Conservation (phyloP, 2,797 vertebrate species). For the Eulemur coronatus region DNA sequence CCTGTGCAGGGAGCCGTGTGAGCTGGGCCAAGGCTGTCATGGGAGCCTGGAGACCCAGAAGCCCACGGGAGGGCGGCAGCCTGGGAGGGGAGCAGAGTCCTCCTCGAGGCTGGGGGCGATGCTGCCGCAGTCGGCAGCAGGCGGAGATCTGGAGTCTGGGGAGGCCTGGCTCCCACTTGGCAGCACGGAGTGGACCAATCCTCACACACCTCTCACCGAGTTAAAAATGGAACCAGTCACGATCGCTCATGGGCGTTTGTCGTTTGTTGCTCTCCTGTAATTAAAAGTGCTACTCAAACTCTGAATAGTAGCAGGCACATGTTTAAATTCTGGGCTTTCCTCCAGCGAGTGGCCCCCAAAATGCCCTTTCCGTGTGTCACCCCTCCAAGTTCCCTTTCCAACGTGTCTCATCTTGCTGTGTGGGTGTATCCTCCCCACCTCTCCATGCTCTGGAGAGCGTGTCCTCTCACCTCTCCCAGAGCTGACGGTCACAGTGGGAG, state of each 20-base stretch:
- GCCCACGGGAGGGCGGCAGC: background rate
- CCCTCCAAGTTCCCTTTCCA: background rate
- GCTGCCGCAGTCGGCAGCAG: background rate
- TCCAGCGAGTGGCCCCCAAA: background rate
- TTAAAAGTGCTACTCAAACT: background rate
- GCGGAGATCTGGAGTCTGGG: background rate
- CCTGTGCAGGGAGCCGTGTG: background rate
- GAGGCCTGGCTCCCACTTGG: background rate
- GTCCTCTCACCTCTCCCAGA: background rate
- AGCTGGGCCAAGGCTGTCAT: too few species aligned
- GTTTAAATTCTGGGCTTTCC: constrained; percentile 17
- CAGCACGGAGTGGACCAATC: fast-evolving
- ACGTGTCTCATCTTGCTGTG: background rate
- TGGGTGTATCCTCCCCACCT: background rate
- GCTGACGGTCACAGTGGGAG: background rate
- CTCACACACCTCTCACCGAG: background rate
- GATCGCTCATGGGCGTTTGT: background rate
- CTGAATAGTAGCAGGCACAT: background rate
- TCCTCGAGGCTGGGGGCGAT: background rate
- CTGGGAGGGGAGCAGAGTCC: background rate
- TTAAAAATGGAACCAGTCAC: background rate
- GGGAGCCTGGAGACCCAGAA: background rate
- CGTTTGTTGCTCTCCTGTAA: background rate
- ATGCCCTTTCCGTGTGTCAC: background rate
- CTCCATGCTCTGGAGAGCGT: fast-evolving